phyloP scores from a whole-genome alignment of 2,113 vertebrate genomes.

The Thinocorus orbignyianus region DNA sequence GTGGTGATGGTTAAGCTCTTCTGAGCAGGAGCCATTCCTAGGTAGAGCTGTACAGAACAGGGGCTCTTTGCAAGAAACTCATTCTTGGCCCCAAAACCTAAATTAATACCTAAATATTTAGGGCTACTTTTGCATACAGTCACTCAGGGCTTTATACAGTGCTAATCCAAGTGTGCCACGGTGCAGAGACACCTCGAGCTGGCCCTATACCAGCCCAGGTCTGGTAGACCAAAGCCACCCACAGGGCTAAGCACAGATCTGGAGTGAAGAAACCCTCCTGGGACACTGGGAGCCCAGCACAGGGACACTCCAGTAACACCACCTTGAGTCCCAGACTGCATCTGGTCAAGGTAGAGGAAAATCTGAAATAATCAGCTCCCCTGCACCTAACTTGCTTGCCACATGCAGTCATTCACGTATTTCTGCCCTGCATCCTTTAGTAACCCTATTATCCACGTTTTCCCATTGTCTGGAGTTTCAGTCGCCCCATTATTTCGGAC shows the following conservation, averaged over 20 bases:
- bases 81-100: background rate
- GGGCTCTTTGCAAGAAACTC: background rate
- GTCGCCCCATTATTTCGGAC: background rate
- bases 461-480: slow-evolving; percentile 11
- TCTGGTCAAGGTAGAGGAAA: background rate
- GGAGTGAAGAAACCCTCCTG: background rate
- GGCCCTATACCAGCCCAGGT: background rate
- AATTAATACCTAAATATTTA: background rate
- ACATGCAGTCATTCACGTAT: background rate
- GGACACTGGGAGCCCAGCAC: background rate
- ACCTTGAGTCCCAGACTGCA: background rate
- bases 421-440: background rate
- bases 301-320: background rate
- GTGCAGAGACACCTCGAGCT: background rate
- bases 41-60: background rate
- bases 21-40: background rate
- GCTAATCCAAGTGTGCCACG: accelerated
- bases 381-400: background rate
- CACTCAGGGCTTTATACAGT: background rate
- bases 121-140: accelerated
- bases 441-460: background rate
- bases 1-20: background rate
- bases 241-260: background rate
- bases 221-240: background rate
- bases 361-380: background rate